Evolutionary conservation across 2,888 invertebrate species (phyloP).

Genomic region (Drosophila vallismaia): DNA sequence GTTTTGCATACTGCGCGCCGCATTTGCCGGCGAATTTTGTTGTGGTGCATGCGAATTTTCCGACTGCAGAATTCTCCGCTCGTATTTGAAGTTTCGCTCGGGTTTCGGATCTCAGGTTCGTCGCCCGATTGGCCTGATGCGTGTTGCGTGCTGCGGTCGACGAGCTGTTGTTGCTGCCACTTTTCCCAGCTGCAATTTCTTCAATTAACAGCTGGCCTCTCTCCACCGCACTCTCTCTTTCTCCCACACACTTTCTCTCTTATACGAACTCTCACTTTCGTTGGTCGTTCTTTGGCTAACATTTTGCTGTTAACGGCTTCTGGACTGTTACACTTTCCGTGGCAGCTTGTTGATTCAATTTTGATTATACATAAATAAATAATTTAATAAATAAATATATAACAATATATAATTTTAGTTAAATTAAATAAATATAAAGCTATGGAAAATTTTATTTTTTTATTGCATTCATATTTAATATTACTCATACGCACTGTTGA

Average conservation of each 20-base stretch:
- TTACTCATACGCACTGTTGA: conserved; percentile 3
- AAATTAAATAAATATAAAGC: no score
- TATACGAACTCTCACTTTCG: conserved; percentile 49
- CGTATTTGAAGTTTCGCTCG: conserved; percentile 32
- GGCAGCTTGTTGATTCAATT: conserved; percentile 25
- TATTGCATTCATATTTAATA: neutral
- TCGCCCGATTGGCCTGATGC: conserved; percentile 66
- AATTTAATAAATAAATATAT: no score
- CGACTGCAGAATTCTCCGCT: conserved; percentile 58
- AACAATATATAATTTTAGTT: no score
- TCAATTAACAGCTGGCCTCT: conserved; percentile 44
- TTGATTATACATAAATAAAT: conserved; percentile 1
- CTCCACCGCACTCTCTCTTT: conserved; percentile 6
- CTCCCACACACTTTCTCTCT: conserved; percentile 25
- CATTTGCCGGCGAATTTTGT: conserved; percentile 75
- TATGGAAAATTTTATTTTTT: no score
- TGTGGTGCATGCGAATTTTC: conserved; percentile 52
- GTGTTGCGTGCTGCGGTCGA: conserved; percentile 36
- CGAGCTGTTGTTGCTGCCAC: conserved; percentile 19
- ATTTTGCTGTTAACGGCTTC: conserved; percentile 23
- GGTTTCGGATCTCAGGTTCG: conserved; percentile 52
- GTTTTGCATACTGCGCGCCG: conserved; percentile 79
- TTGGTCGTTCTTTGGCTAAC: conserved; percentile 26
- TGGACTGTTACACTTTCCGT: conserved; percentile 6
- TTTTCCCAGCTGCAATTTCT: conserved; percentile 53